Percentiles rank a stretch among this genome's conserved stretches.
These are phyloP conservation scores for Dinocampus coccinellae DNA, from an alignment of 2,888 invertebrate species.

Conservation along the genomic window DNA sequence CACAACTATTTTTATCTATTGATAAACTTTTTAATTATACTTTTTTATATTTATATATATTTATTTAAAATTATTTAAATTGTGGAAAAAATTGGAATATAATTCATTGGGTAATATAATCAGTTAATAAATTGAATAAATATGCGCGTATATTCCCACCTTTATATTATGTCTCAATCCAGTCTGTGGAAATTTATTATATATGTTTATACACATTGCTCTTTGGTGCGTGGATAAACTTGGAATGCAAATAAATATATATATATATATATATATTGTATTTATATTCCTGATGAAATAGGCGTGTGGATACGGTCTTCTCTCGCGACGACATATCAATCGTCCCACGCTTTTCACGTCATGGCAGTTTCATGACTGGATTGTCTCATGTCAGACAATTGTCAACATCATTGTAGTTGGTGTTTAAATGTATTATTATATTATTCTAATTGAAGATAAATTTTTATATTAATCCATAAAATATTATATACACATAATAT, in stretches of 20 bases:
- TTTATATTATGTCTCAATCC: conserved; percentile 27
- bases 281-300: conserved; percentile 12
- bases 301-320: not conserved
- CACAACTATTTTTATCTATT: too few species aligned
- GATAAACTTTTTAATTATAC: too few species aligned
- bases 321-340: conserved; percentile 35
- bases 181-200: conserved; percentile 21
- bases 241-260: not conserved
- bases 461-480: too few species aligned
- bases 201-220: conserved; percentile 1
- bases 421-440: not conserved
- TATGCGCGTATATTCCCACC: not conserved
- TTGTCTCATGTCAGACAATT: conserved; percentile 17
- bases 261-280: conserved; percentile 25
- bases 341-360: conserved; percentile 31
- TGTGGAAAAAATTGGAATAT: not conserved
- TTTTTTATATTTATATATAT: too few species aligned
- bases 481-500: too few species aligned
- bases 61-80: too few species aligned
- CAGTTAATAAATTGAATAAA: conserved; percentile 14
- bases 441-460: not conserved
- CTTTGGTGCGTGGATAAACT: not conserved
- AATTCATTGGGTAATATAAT: conserved; percentile 24
- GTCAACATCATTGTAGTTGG: conserved; percentile 26
- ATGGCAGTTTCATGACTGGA: conserved; percentile 16